Evolutionary conservation across 2,888 invertebrate species (phyloP), one percentile per base, ranked within the genome.

Genomic region (Epistrophe eligans): DNA sequence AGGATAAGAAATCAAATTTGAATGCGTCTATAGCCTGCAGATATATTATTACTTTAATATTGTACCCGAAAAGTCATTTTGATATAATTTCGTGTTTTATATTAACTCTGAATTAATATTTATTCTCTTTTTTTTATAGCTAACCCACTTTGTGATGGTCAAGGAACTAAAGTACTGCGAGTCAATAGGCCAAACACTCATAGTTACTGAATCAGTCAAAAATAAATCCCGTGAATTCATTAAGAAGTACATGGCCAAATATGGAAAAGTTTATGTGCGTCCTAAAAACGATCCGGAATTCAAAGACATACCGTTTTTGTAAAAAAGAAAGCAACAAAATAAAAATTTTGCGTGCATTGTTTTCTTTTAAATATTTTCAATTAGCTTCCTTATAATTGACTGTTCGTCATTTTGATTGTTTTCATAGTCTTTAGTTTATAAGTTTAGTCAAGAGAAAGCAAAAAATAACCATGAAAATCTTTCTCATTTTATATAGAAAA

Each of bases 161-260:
- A 99, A 99, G 93, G 98, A 99, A 93, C 93, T 98, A 92, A 98
- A 98, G 92, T 97, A 98, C 92, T 97, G 98, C 91, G 96, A 96
- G 88, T 96, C 96, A 57, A 90, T 91, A 43, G 91, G 91, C 4
- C 91, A 91, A 84, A 90, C 89, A n/a, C 89, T 92, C 50, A 90
- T 91, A 62, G 91, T 91, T n/a, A 91, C 91, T 4, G 91, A 91
- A 73, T 91, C 85, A 79, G 99, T 99, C 9, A 97, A 98, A 90
- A 96, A 97, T 89, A 99, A 99, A 93, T 98, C 99, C 24, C 97
- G 97, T 92, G 99, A 98, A 93, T 99, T 98, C 92, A 97, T 99
- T 77, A 96, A 95, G 91, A 98, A 98, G 92, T 99, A 99, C 93
- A 99, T 99, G 99, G 95, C 96, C 32, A 98, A 98, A 93, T 98